These are phyloP conservation scores for Acrocephalus kingi DNA, from an alignment of 2,113 vertebrate genomes.

Conservation along the genomic window DNA sequence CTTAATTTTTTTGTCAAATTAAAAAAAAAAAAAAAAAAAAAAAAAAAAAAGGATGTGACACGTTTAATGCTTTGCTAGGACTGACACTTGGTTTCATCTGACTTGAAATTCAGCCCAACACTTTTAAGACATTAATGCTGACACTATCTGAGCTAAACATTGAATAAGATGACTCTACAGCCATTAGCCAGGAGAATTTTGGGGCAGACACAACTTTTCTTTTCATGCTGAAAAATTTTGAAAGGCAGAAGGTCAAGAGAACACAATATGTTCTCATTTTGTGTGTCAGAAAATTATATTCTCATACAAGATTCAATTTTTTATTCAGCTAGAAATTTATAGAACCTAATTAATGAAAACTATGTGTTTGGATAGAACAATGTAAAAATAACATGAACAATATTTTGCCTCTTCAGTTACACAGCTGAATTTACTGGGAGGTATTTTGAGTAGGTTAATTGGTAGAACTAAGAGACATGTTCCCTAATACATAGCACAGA, in stretches of 20 bases:
- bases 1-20: not conserved
- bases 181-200: not conserved
- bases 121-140: not conserved
- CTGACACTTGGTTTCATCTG: not conserved
- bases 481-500: slow-evolving; percentile 21
- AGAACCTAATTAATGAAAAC: not conserved
- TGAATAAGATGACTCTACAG: not conserved
- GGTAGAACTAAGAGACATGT: slow-evolving; percentile 15
- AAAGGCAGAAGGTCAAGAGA: not conserved
- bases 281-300: not conserved
- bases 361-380: not conserved
- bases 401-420: not conserved
- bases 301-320: not conserved
- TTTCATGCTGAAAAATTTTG: not conserved
- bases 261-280: not conserved
- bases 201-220: not conserved
- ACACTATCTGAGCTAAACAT: not conserved
- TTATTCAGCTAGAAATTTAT: not conserved
- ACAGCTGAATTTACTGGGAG: not conserved
- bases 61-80: not conserved
- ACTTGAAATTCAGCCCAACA: not conserved
- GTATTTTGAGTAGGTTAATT: slow-evolving; percentile 38
- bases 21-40: not conserved
- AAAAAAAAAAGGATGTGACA: not conserved
- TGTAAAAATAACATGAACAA: not conserved